phyloP scores from a whole-genome alignment of 2,113 vertebrate genomes.

The Rhynchopsitta pachyrhyncha region DNA sequence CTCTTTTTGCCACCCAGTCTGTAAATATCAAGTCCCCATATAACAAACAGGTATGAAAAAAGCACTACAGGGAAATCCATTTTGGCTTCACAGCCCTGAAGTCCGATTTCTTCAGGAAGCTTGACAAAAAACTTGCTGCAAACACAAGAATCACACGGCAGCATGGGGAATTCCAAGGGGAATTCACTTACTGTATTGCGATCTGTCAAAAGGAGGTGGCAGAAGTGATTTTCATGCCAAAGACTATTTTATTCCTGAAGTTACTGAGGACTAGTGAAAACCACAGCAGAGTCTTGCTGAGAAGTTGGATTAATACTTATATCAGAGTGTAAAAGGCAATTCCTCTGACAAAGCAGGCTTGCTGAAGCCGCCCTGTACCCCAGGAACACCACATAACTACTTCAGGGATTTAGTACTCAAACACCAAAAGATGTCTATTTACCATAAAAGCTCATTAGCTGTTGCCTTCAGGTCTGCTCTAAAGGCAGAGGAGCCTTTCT shows the following conservation, averaged over 20 bases:
- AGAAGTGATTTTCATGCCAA: not conserved
- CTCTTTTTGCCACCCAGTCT: not conserved
- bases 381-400: not conserved
- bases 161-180: not conserved
- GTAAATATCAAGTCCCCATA: not conserved
- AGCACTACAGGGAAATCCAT: not conserved
- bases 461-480: not conserved
- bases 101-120: not conserved
- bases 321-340: not conserved
- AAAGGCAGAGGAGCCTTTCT: not conserved
- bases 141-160: accelerated
- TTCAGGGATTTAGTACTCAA: not conserved
- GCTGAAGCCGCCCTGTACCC: not conserved
- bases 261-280: not conserved
- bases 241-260: not conserved
- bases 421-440: accelerated
- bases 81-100: not conserved
- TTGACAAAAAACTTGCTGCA: not conserved
- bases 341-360: not conserved
- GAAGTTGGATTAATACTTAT: not conserved
- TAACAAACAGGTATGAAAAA: not conserved
- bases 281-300: not conserved
- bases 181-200: not conserved
- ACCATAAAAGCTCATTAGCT: not conserved
- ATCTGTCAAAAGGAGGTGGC: not conserved